Percentiles rank a stretch among this genome's conserved stretches.
These are phyloP conservation scores for Sceliomorpha sp. DNA, from an alignment of 2,888 invertebrate species.

Conservation along the genomic window DNA sequence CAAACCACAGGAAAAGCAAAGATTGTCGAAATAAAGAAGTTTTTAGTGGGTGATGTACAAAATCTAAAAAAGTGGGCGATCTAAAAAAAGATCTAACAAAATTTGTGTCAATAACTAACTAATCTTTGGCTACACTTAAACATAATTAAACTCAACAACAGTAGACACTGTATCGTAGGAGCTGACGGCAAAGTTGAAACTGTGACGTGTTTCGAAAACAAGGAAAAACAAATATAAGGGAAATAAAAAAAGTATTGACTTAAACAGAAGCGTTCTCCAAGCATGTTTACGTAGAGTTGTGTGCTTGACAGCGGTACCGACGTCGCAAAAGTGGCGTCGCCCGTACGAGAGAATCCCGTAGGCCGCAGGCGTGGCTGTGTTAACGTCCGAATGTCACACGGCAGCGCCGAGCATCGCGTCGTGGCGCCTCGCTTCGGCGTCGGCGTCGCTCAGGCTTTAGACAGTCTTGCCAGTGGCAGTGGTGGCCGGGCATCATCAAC, in stretches of 20 bases:
- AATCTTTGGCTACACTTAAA: too few species aligned
- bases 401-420: slow-evolving; percentile 71
- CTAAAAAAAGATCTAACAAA: too few species aligned
- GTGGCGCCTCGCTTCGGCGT: slow-evolving; percentile 70
- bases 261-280: slow-evolving; percentile 13
- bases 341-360: slow-evolving; percentile 32
- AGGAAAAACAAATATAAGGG: too few species aligned
- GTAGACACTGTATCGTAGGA: too few species aligned
- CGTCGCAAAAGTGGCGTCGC: slow-evolving; percentile 33
- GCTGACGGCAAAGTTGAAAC: too few species aligned
- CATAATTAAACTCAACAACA: too few species aligned
- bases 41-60: too few species aligned
- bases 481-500: slow-evolving; percentile 69
- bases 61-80: too few species aligned
- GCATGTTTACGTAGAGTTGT: slow-evolving; percentile 18
- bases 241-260: slow-evolving; percentile 15
- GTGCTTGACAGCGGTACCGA: slow-evolving; percentile 20
- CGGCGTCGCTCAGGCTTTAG: slow-evolving; percentile 74
- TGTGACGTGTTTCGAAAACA: too few species aligned
- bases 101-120: too few species aligned
- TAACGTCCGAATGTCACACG: slow-evolving; percentile 55
- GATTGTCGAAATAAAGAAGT: too few species aligned
- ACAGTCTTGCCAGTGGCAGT: slow-evolving; percentile 63
- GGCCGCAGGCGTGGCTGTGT: slow-evolving; percentile 57
- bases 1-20: too few species aligned